Percentiles rank a stretch among this genome's conserved stretches.
Evolutionary conservation across 2,888 invertebrate genomes (phyloP).

Genomic region (Mesorhabditis belari): DNA sequence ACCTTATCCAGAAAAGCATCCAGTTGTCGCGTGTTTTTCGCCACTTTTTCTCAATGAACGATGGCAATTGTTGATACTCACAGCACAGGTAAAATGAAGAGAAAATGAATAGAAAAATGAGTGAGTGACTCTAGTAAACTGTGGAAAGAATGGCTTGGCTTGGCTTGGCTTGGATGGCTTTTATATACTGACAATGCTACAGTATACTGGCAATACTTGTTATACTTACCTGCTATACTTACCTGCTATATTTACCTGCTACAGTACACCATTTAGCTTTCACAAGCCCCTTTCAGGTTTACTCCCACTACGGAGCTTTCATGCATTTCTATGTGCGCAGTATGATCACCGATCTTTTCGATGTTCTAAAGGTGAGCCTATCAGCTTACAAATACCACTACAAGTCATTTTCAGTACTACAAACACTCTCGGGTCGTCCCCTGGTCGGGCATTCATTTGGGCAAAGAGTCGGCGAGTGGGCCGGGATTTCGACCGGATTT

Average conservation of each 20-base stretch:
- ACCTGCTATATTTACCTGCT: no score
- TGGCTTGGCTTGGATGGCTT: no score
- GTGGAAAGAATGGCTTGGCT: no score
- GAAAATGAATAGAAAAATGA: not conserved
- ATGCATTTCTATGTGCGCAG: conserved; percentile 46
- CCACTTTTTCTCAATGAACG: conserved; percentile 46
- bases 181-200: no score
- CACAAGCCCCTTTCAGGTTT: conserved; percentile 17
- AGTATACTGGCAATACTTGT: no score
- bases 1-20: not conserved
- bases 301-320: conserved; percentile 42
- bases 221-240: not conserved
- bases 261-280: no score
- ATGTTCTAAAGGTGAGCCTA: conserved; percentile 15
- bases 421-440: conserved; percentile 25
- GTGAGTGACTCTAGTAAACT: no score
- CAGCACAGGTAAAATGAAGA: conserved; percentile 16
- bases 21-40: conserved; percentile 45
- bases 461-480: conserved; percentile 11
- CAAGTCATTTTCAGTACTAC: not conserved
- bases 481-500: conserved; percentile 36
- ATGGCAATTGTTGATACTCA: conserved; percentile 43
- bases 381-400: not conserved
- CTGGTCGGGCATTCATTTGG: conserved; percentile 34
- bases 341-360: conserved; percentile 36